Base-by-base conservation (phyloP, 2,113 vertebrate species). In the Smithornis capensis region DNA sequence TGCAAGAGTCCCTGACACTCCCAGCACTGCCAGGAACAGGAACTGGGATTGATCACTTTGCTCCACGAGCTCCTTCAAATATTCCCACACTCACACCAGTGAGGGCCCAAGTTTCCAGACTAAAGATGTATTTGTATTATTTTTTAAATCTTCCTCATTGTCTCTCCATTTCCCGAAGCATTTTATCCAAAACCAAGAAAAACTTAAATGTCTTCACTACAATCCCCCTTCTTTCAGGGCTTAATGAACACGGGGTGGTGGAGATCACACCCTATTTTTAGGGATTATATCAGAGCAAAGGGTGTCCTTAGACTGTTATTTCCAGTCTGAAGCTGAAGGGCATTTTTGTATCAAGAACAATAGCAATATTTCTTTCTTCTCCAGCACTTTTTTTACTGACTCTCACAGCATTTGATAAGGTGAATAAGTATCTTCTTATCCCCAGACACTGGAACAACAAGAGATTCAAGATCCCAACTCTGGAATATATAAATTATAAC, bases 321-420 rank as follows among this genome's bases (percentile, higher is more conserved):
- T 27, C 56, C 71, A 68, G 44, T 59, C 67, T 67, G 45, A 92
- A 92, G 63, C 70, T 87, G 85, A 92, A 79, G 40, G 35, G 53
- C 35, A 60, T 18, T 73, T 84, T 25, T 82, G 1, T 44, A 52
- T 25, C 11, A 9, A 59, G 38, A 76, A 83, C 42, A 80, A 63
- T 24, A 78, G 37, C 5, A 64, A 14, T 10, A 89, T 42, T 87
- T 68, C 71, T 42, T 53, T 42, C 57, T 57, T 70, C 33, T 52
- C 19, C 59, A 79, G 62, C 33, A 15, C 14, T 24, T 7, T 23
- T 60, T 56, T 79, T 0, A 33, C 16, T n/a, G 50, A 28, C 59
- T 73, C 90, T 65, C 40, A 16, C 5, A 83, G 82, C 53, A 56
- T 40, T 64, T 10, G 45, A 57, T 40, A 59, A 90, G 65, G 25